Percentiles rank a stretch among this genome's conserved stretches.
Evolutionary conservation across 2,888 invertebrate species (phyloP).

Genomic region (Cantharis nigra): DNA sequence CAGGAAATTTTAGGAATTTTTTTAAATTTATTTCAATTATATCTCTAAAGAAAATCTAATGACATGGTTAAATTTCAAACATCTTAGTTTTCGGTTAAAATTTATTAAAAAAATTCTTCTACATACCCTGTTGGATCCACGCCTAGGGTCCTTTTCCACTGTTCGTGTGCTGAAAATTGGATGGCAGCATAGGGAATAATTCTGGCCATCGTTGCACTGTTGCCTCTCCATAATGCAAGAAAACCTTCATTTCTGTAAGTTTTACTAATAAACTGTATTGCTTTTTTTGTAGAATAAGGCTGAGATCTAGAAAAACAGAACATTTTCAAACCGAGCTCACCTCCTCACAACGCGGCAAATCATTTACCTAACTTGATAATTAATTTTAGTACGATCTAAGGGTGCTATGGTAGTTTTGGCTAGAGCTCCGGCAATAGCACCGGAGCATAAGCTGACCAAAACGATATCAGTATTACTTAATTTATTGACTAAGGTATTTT

Average conservation of each 20-base stretch:
- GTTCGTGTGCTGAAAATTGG: conserved; percentile 97
- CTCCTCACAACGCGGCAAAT: neutral
- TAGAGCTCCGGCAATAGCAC: conserved; percentile 91
- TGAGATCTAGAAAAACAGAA: conserved; percentile 59
- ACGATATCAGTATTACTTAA: conserved; percentile 65
- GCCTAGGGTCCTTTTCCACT: conserved; percentile 83
- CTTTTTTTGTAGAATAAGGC: conserved; percentile 75
- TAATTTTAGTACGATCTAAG: conserved; percentile 96
- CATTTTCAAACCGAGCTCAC: neutral
- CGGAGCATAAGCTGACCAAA: conserved; percentile 83
- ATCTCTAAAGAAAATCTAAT: no score
- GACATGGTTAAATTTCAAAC: no score
- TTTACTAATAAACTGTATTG: conserved; percentile 67
- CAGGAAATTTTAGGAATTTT: no score
- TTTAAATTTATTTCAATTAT: no score
- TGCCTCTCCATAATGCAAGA: conserved; percentile 91
- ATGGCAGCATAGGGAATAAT: conserved; percentile 97
- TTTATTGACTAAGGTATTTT: conserved; percentile 26
- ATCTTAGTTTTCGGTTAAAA: no score
- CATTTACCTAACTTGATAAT: conserved; percentile 85
- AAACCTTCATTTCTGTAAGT: conserved; percentile 80
- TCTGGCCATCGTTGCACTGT: conserved; percentile 97
- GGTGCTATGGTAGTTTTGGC: conserved; percentile 98
- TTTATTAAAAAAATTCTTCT: neutral
- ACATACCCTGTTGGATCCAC: conserved; percentile 68